Evolutionary conservation across 2,113 vertebrate genomes (phyloP), one percentile per base, ranked within the genome.

Genomic region (Indicator maculatus): DNA sequence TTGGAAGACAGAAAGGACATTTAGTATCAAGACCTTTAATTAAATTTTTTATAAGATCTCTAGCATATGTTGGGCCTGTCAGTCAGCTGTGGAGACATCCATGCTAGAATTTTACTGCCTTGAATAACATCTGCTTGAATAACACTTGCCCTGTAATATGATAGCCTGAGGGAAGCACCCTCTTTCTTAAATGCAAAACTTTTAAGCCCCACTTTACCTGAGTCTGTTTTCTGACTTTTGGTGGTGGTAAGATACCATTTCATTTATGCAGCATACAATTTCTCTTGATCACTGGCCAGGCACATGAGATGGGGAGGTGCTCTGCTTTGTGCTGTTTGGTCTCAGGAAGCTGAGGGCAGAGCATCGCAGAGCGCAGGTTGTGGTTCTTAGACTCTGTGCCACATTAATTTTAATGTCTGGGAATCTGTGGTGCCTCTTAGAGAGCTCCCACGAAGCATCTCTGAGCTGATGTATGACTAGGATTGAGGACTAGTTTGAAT

Each of bases 241-340:
- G 45, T 79, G 84, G 86, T 64, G 77, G 28, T n/a, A 66, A 58
- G 79, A 59, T 88, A 93, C 94, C 88, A 65, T 91, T 93, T 85
- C 9, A 47, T 50, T 80, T 64, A 59, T 58, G 41, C 64, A 45
- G 52, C 6, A 1, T 39, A 77, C 50, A 52, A 2, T 67, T 93
- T 52, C 79, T 84, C 53, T 60, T 56, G 23, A 64, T 87, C 36
- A 2, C n/a, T 78, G 79, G 55, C 50, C 41, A 69, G 71, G 72
- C 63, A 20, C 4, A 41, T 18, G 17, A 50, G 53, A 59, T 33
- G 58, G 33, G 61, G 71, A 73, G 50, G 38, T 0, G 1, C 6
- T 53, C 23, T 76, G 63, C 80, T 81, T 59, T 61, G 18, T 4
- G 12, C 80, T 1, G 0, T 45, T 66, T 12, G 39, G 53, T 44